These are phyloP conservation scores for Biston stratarius DNA, from an alignment of 2,888 invertebrate species.

Conservation along the genomic window DNA sequence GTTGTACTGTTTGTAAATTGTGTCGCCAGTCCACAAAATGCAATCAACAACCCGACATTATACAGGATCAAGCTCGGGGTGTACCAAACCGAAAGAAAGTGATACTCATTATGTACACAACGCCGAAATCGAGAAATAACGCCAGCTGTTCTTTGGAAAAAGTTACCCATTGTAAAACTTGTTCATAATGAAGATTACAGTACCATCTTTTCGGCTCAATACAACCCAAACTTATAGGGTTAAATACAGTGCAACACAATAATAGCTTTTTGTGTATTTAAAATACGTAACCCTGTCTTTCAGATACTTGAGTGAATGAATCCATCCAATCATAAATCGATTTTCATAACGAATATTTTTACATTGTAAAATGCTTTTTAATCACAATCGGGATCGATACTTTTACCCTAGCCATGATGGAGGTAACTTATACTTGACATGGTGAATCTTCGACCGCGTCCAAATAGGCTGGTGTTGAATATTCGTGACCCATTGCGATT, in stretches of 20 bases:
- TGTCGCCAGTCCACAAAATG: conserved; percentile 13
- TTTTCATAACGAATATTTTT: conserved; percentile 28
- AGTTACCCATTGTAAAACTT: too few relatives aligned
- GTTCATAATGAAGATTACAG: too few relatives aligned
- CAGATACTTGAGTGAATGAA: conserved; percentile 31
- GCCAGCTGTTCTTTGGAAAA: too few relatives aligned
- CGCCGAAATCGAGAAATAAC: too few relatives aligned
- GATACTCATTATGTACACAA: too few relatives aligned
- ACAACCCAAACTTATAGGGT: conserved; percentile 8
- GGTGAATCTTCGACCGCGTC: neutral
- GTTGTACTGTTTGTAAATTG: conserved; percentile 3
- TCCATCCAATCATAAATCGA: conserved; percentile 25
- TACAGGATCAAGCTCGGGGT: too few relatives aligned
- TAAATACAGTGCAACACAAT: conserved; percentile 22
- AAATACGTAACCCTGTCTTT: conserved; percentile 37
- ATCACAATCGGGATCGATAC: neutral
- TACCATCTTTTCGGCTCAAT: neutral
- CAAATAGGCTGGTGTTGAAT: neutral
- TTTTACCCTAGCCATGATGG: neutral
- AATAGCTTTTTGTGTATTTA: conserved; percentile 28
- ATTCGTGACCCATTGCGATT: neutral
- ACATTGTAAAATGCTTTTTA: conserved; percentile 15
- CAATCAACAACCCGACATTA: conserved; percentile 31
- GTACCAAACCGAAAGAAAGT: too few relatives aligned
- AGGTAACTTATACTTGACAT: neutral